Conservation (phyloP, 1,140 invertebrate genomes). For the Drosophila arizonae region DNA sequence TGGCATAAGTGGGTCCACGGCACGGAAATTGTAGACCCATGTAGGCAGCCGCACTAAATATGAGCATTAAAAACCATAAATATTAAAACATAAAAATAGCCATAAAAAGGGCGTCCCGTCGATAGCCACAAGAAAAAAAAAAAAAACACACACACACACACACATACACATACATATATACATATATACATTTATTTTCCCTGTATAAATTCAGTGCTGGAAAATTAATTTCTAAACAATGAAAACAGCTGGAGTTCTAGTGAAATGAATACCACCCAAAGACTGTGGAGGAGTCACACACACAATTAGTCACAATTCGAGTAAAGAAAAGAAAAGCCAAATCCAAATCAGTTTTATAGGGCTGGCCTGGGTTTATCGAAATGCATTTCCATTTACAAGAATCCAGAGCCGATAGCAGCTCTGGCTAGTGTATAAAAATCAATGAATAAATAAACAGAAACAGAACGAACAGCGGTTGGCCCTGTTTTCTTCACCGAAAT, state of each 20-base stretch:
- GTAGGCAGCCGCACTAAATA: slow-evolving; percentile 69
- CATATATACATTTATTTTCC: slow-evolving; percentile 1
- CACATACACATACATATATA: no score
- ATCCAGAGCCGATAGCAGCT: slow-evolving; percentile 21
- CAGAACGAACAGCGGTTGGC: slow-evolving; percentile 23
- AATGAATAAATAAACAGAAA: slow-evolving; percentile 79
- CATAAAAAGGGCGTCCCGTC: slow-evolving; percentile 23
- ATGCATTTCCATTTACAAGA: slow-evolving; percentile 79
- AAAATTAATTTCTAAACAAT: slow-evolving; percentile 68
- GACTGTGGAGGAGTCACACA: slow-evolving; percentile 12
- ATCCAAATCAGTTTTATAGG: slow-evolving; percentile 54
- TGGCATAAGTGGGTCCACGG: slow-evolving; percentile 24
- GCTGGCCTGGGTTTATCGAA: slow-evolving; percentile 58
- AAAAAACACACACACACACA: background rate
- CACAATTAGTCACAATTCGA: slow-evolving; percentile 71
- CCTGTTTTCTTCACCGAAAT: slow-evolving; percentile 12
- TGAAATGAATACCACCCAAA: slow-evolving; percentile 66
- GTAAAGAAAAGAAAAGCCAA: slow-evolving; percentile 13
- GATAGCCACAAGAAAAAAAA: slow-evolving; percentile 8
- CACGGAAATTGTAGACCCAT: slow-evolving; percentile 48
- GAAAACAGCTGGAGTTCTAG: slow-evolving; percentile 70
- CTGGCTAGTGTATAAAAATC: slow-evolving; percentile 71
- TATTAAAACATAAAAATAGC: slow-evolving; percentile 62
- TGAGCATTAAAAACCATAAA: slow-evolving; percentile 77
- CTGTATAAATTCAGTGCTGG: slow-evolving; percentile 54